Percentiles rank a stretch among this genome's conserved stretches.
phyloP scores from a whole-genome alignment of 2,113 vertebrate genomes.

The Oncorhynchus nerka region DNA sequence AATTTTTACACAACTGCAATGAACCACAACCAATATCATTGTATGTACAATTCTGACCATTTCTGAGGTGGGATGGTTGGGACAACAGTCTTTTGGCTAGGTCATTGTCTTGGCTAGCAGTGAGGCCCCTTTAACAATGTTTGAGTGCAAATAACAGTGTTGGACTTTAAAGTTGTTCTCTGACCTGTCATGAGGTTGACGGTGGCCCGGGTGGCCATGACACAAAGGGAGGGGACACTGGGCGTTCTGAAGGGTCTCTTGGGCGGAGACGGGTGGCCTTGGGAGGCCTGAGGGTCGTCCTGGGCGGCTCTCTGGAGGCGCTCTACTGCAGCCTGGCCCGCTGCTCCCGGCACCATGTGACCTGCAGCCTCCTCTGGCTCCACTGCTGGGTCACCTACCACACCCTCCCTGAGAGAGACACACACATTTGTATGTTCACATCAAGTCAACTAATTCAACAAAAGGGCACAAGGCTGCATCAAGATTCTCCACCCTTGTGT shows the following conservation, averaged over 20 bases:
- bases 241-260: slow-evolving; percentile 67
- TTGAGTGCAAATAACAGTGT: no score
- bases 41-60: no score
- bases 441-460: no score
- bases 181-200: slow-evolving; percentile 76
- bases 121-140: no score
- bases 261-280: slow-evolving; percentile 63
- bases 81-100: no score
- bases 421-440: no score
- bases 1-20: neutral
- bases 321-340: slow-evolving; percentile 73
- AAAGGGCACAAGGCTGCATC: no score
- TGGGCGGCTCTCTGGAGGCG: slow-evolving; percentile 66
- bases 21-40: no score
- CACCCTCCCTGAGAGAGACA: slow-evolving; percentile 57
- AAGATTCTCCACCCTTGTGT: neutral
- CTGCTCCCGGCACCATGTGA: slow-evolving; percentile 54
- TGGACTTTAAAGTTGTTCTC: neutral
- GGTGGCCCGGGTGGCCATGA: slow-evolving; percentile 69
- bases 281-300: slow-evolving; percentile 38
- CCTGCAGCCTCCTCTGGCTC: slow-evolving; percentile 46
- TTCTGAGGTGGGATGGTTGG: no score
- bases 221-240: slow-evolving; percentile 66
- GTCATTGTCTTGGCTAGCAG: no score
- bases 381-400: slow-evolving; percentile 27